A percentile compares a stretch with the other conserved stretches of the same genome.
Conservation (phyloP, 2,113 vertebrate species). For the Plecturocebus donacophilus region DNA sequence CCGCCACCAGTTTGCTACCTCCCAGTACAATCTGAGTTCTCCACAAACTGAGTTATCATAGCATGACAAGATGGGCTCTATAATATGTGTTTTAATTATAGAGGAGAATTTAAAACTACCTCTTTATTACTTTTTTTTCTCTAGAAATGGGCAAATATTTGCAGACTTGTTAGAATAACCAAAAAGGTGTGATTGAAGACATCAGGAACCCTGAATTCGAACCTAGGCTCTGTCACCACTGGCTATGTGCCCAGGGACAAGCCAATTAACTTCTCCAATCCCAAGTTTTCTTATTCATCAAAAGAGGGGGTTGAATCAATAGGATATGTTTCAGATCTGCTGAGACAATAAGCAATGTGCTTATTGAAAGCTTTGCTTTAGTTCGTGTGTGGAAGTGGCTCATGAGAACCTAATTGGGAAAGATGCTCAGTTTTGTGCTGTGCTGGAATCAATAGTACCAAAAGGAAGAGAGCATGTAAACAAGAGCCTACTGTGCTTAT, state of each 20-base stretch:
- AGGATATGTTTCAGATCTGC: neutral
- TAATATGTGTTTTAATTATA: neutral
- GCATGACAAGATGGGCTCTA: neutral
- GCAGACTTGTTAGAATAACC: neutral
- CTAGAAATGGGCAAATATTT: neutral
- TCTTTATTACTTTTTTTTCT: neutral
- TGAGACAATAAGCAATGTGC: neutral
- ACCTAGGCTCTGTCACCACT: neutral
- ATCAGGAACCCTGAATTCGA: neutral
- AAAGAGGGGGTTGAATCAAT: neutral
- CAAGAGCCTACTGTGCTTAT: conserved; percentile 60
- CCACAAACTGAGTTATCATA: neutral
- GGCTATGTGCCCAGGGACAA: neutral
- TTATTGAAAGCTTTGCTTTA: neutral
- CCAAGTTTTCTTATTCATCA: neutral
- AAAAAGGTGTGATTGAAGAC: neutral
- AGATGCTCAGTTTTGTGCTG: conserved; percentile 58
- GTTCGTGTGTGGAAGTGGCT: conserved; percentile 1
- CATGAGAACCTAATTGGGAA: conserved; percentile 55
- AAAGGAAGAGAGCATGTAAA: conserved; percentile 71
- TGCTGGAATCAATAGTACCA: conserved; percentile 57
- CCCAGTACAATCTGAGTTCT: neutral
- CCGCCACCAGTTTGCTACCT: neutral
- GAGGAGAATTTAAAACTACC: neutral
- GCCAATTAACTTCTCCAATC: neutral